These are phyloP conservation scores for Melieria omissa DNA, from an alignment of 2,888 invertebrate species.

Conservation along the genomic window DNA sequence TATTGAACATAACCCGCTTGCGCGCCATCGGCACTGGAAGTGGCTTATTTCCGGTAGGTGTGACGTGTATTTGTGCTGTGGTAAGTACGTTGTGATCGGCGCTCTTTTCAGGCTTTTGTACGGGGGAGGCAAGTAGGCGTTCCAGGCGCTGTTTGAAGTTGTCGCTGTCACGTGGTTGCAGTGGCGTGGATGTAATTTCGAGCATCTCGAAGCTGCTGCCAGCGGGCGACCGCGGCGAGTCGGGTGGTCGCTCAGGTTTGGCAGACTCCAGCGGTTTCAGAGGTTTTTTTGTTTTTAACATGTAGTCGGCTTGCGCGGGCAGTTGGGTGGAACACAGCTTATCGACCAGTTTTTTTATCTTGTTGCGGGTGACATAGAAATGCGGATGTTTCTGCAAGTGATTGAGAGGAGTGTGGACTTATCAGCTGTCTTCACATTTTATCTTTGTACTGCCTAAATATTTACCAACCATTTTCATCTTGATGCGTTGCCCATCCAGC, in stretches of 20 bases:
- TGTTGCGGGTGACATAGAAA: constrained; percentile 58
- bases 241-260: constrained; percentile 19
- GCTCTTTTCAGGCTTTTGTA: constrained; percentile 40
- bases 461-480: constrained; percentile 50
- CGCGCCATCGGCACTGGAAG: constrained; percentile 61
- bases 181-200: constrained; percentile 20
- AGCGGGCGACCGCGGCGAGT: neutral
- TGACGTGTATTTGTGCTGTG: constrained; percentile 21
- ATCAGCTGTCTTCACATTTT: neutral
- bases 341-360: constrained; percentile 57
- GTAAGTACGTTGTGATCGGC: neutral
- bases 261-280: constrained; percentile 28
- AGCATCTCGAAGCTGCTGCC: constrained; percentile 21
- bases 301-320: constrained; percentile 48
- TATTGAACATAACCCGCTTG: constrained; percentile 62
- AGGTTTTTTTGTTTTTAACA: constrained; percentile 50
- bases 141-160: constrained; percentile 57
- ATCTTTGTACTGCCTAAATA: neutral
- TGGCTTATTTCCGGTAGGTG: neutral
- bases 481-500: constrained; percentile 49
- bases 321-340: constrained; percentile 56
- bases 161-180: constrained; percentile 8
- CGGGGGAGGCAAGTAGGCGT: constrained; percentile 52
- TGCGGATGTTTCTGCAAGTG: constrained; percentile 51
- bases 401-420: neutral